Evolutionary conservation across 2,888 invertebrate genomes (phyloP).

Genomic region (Eudasyphora cyanicolor): DNA sequence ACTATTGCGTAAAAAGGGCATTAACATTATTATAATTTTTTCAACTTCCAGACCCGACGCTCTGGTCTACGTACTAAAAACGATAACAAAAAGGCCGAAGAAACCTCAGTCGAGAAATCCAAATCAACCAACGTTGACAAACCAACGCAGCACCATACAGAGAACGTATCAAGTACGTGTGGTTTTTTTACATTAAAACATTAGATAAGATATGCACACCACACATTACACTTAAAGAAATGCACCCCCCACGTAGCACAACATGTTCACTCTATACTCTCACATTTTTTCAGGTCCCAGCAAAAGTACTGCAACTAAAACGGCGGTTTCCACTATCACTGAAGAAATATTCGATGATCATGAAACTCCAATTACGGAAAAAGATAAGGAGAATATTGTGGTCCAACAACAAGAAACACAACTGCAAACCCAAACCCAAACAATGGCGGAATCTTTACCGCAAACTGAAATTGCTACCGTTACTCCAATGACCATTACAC

Average conservation of each 20-base stretch:
- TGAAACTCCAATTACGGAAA: conserved; percentile 31
- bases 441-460: neutral
- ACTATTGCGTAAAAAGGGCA: conserved; percentile 40
- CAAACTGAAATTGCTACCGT: neutral
- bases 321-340: conserved; percentile 19
- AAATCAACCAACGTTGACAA: conserved; percentile 44
- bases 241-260: neutral
- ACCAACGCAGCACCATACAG: conserved; percentile 13
- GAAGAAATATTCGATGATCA: conserved; percentile 55
- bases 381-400: conserved; percentile 53
- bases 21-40: neutral
- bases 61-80: conserved; percentile 58
- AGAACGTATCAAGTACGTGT: conserved; percentile 50
- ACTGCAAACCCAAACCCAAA: conserved; percentile 40
- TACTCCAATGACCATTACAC: neutral
- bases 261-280: neutral
- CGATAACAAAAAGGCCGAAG: conserved; percentile 52
- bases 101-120: conserved; percentile 39
- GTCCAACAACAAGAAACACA: conserved; percentile 47
- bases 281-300: conserved; percentile 3
- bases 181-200: conserved; percentile 20
- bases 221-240: conserved; percentile 19
- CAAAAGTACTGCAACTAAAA: conserved; percentile 18
- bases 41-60: conserved; percentile 59
- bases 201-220: conserved; percentile 48